phyloP scores from a whole-genome alignment of 2,113 vertebrate species.

The Syngnathus typhle region DNA sequence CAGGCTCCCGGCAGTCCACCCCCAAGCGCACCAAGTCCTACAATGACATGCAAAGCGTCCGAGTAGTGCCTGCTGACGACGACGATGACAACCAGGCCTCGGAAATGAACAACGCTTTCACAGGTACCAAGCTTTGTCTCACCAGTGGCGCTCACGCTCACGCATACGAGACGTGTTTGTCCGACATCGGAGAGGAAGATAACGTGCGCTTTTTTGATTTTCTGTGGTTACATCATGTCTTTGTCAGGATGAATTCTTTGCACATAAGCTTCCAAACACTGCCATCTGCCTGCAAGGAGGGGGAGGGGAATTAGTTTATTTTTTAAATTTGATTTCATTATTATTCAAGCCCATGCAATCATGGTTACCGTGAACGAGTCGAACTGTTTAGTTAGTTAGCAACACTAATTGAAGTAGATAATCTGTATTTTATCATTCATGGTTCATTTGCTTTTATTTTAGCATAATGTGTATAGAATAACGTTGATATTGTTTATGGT shows the following conservation, averaged over 20 bases:
- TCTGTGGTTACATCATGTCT: constrained; percentile 65
- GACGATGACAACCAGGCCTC: constrained; percentile 85
- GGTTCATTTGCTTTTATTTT: too few relatives aligned
- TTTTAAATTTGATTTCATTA: too few relatives aligned
- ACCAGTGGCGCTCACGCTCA: constrained; percentile 3
- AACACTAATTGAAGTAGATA: too few relatives aligned
- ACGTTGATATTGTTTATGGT: too few relatives aligned
- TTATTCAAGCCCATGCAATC: not conserved
- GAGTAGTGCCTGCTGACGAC: constrained; percentile 87
- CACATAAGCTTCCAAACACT: constrained; percentile 48
- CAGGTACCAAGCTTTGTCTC: constrained; percentile 72
- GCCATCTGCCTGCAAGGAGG: constrained; percentile 68
- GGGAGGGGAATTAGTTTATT: constrained; percentile 11
- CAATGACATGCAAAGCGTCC: constrained; percentile 98
- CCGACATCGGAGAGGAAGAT: constrained; percentile 15
- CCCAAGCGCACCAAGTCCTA: constrained; percentile 95
- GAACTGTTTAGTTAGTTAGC: too few relatives aligned
- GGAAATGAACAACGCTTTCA: constrained; percentile 99
- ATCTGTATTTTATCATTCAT: too few relatives aligned
- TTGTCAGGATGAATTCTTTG: constrained; percentile 51
- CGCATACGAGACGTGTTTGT: constrained; percentile 7
- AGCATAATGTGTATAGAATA: too few relatives aligned
- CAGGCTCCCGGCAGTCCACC: constrained; percentile 83
- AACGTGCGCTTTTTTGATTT: constrained; percentile 32
- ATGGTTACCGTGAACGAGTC: too few relatives aligned